Base-by-base conservation (phyloP, 53 echinoderm and acorn worm species). In the Astropecten irregularis region DNA sequence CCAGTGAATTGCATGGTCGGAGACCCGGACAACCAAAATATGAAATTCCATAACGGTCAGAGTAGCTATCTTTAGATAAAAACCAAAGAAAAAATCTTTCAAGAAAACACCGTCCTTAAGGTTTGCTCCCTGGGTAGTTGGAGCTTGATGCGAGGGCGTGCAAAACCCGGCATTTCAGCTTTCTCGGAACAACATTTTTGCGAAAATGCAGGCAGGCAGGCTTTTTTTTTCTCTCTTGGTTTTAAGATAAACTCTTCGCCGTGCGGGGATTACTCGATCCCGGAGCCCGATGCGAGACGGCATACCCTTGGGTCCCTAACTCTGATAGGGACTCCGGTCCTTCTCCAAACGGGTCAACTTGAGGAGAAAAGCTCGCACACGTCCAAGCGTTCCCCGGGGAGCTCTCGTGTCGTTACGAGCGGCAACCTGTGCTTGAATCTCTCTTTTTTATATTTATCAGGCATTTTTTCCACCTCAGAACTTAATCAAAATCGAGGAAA, bases 241-340 rank as follows among this genome's bases (percentile, higher is more conserved):
- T 13, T 33, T 30, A 31, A 8, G 32, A 61, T 30, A 30, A 11
- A 10, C 29, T 11, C 31, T 61, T 61, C 18, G 16, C 18, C 38
- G 54, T 58, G 28, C 59, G 13, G 59, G 30, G 59, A 58, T 29
- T 58, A 58, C 19, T 29, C 1, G 9, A 58, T 11, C 25, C 27
- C 32, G 6, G 7, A 22, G 71, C 14, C 49, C 32, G n/a, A 50
- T 18, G 29, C 32, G 18, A 71, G 49, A n/a, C 49, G 37, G 39
- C 25, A 15, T 22, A 76, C 58, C 73, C 76, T 40, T 57, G 76
- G 76, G 76, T 76, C 57, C 35, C 57, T 18, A 14, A 6, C 56
- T 37, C 76, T n/a, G 36, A 25, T 58, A 58, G 37, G 28, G 57
- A 40, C 29, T 76, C 50, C 3, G 38, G 20, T 47, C 69, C n/a